phyloP scores from a whole-genome alignment of 2,113 vertebrate species.

The Cathartes aura region DNA sequence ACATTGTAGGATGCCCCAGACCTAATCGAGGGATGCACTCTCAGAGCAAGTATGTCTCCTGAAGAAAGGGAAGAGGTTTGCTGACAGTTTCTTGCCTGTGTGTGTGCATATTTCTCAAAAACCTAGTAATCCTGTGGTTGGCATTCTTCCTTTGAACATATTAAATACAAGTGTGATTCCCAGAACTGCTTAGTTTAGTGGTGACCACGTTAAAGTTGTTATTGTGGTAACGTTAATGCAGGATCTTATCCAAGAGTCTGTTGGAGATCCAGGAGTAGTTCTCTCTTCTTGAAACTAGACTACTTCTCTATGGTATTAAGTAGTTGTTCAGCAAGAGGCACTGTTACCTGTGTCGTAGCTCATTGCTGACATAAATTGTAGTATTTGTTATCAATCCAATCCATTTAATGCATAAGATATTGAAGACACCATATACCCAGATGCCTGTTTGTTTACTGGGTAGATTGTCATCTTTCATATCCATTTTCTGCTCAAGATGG shows the following conservation, averaged over 20 bases:
- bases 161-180: neutral
- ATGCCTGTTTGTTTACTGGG: neutral
- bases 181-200: neutral
- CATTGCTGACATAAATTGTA: neutral
- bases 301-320: neutral
- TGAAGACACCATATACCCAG: neutral
- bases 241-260: neutral
- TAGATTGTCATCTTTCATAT: neutral
- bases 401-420: neutral
- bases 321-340: neutral
- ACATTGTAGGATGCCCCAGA: neutral
- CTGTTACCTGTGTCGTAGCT: neutral
- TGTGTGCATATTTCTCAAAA: neutral
- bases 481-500: neutral
- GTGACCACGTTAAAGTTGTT: neutral
- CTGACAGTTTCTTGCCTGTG: neutral
- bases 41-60: neutral
- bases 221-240: neutral
- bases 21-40: neutral
- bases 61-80: neutral
- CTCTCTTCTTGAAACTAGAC: neutral
- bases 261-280: neutral
- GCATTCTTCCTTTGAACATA: neutral
- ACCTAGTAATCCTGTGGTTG: neutral
- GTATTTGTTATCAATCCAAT: neutral